These are phyloP conservation scores for Brachyalestes nurse DNA, from an alignment of 2,797 vertebrate species.

Conservation along the genomic window DNA sequence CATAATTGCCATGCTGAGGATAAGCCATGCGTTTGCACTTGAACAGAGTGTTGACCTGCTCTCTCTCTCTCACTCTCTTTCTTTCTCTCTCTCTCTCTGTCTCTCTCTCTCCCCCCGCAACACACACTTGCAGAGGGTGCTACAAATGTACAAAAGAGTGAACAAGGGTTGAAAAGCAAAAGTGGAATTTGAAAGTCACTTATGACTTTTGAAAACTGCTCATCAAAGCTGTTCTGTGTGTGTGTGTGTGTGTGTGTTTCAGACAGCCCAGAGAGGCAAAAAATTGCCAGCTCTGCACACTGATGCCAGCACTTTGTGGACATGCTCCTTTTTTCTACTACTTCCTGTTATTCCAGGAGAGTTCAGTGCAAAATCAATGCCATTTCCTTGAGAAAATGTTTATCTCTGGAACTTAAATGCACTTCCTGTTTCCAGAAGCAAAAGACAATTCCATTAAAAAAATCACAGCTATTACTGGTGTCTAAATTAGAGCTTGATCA, in stretches of 20 bases:
- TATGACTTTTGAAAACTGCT: conserved; percentile 39
- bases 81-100: conserved; percentile 15
- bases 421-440: background rate
- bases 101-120: conserved; percentile 1
- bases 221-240: conserved; percentile 45
- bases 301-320: conserved; percentile 20
- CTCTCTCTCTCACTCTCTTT: conserved; percentile 23
- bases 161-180: conserved; percentile 38
- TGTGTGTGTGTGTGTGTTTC: conserved; percentile 49
- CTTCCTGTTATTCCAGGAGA: conserved; percentile 27
- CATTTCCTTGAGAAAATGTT: conserved; percentile 23
- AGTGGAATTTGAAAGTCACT: conserved; percentile 37
- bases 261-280: conserved; percentile 1
- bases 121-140: conserved; percentile 36
- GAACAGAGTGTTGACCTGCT: conserved; percentile 58
- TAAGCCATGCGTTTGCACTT: conserved; percentile 65
- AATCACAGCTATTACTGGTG: background rate
- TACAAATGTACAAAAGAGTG: conserved; percentile 43
- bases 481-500: background rate
- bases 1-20: conserved; percentile 62
- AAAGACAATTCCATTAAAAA: background rate
- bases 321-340: conserved; percentile 22
- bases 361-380: conserved; percentile 35
- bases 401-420: background rate
- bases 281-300: background rate